A percentile compares a stretch with the other conserved stretches of the same genome.
These are phyloP conservation scores for Grantiella picta DNA, from an alignment of 2,113 vertebrate genomes.

Conservation along the genomic window DNA sequence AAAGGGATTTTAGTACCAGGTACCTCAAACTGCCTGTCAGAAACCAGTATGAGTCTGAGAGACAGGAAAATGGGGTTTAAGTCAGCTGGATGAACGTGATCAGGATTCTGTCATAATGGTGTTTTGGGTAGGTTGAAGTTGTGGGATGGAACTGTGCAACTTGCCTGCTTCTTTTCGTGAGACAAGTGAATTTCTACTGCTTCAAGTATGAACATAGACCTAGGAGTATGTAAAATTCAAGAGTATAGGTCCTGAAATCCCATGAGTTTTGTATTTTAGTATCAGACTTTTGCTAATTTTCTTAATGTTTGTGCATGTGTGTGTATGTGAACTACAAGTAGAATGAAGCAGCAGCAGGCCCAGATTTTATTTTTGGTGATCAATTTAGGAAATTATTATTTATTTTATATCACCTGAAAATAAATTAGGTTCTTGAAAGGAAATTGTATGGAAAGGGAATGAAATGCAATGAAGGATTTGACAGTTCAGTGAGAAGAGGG, in stretches of 20 bases:
- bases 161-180: not conserved
- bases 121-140: not conserved
- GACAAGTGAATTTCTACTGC: not conserved
- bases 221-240: not conserved
- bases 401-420: slow-evolving; percentile 8
- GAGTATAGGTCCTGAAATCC: not conserved
- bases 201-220: not conserved
- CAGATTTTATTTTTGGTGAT: not conserved
- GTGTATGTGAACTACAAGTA: not conserved
- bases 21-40: not conserved
- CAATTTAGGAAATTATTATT: not conserved
- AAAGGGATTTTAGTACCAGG: not conserved
- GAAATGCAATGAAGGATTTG: not conserved
- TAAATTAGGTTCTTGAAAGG: not conserved
- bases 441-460: slow-evolving; percentile 21
- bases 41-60: not conserved
- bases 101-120: not conserved
- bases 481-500: slow-evolving; percentile 19
- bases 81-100: not conserved
- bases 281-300: not conserved
- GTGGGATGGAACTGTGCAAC: not conserved
- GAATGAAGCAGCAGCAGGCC: not conserved
- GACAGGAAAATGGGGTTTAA: not conserved
- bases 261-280: not conserved
- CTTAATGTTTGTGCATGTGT: not conserved